Base-by-base conservation (phyloP, 2,888 invertebrate species). In the Endomychus coccineus region DNA sequence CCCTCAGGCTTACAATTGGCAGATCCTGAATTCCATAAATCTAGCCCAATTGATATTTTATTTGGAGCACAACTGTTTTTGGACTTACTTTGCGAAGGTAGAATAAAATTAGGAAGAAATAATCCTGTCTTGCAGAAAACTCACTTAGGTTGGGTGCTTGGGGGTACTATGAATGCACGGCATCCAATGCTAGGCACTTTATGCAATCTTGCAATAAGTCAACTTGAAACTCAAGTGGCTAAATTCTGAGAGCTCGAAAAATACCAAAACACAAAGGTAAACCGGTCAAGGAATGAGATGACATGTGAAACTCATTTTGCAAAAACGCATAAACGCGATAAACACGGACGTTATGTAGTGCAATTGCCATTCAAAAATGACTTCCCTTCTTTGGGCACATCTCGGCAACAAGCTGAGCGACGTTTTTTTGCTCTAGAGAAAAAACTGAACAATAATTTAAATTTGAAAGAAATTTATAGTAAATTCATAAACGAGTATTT, bases 281-380 rank as follows among this genome's bases (percentile, higher is more conserved):
- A n/a, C n/a, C n/a, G 33, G 1, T 34, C 33, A 4, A 5, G 2
- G 7, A 21, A 37, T 15, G 36, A 40, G 19, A 11, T 19, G 4
- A 34, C 32, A 17, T 40, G 40, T 12, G 33, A 40, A 24, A 12
- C 21, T 5, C 36, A 36, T 17, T n/a, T n/a, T n/a, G n/a, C n/a
- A n/a, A n/a, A n/a, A n/a, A n/a, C n/a, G n/a, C n/a, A n/a, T n/a
- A n/a, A n/a, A n/a, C n/a, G n/a, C n/a, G n/a, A n/a, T n/a, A n/a
- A n/a, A n/a, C n/a, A n/a, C n/a, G n/a, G n/a, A n/a, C n/a, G n/a
- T n/a, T n/a, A n/a, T n/a, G n/a, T n/a, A n/a, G n/a, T n/a, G n/a
- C n/a, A n/a, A n/a, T n/a, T n/a, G n/a, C n/a, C n/a, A n/a, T n/a
- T n/a, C n/a, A n/a, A n/a, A n/a, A n/a, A n/a, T n/a, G n/a, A n/a